Base-by-base conservation (phyloP, 2,888 invertebrate genomes). In the Ametastegia equiseti region DNA sequence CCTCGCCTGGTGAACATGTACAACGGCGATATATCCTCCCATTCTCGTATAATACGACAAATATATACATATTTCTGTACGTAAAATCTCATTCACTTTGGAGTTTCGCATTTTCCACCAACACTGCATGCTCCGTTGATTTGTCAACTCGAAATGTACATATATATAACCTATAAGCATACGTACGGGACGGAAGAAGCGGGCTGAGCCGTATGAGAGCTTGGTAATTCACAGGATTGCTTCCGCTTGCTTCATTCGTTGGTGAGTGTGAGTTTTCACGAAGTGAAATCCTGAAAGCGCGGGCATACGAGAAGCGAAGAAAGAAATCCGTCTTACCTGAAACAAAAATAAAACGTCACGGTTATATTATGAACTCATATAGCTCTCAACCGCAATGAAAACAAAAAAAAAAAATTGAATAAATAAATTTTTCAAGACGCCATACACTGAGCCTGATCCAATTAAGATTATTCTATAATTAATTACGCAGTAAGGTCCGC, bases 211-310 rank as follows among this genome's bases (percentile, higher is more conserved):
- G 45, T 45, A 13, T n/a, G n/a, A n/a, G n/a, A n/a, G 27, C 78
- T 63, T 30, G 15, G 78, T 78, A 63, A 78, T 78, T 60, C 45
- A 78, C 78, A 57, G 63, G 60, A 63, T 78, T 78, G 78, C 78
- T 78, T 60, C 42, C 42, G 60, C 78, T 63, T 42, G 47, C 78
- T 39, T 78, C 63, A 63, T 54, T 78, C 57, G 57, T 57, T 23
- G 50, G 54, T 33, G 75, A 75, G 47, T 15, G 42, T 50, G 23
- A 42, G 54, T 39, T 75, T 57, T 54, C 39, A 39, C 30, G 23
- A 13, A 45, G 60, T 19, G 23, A 36, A 75, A 15, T 15, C 3
- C 33, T 50, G 63, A 36, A 50, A 75, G 54, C 42, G 9, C 33
- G 1, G n/a, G 30, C 19, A 54, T 27, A 13, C 33, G 23, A 50